Base-by-base conservation (phyloP, 2,888 invertebrate species). In the Drosophila prolongata region DNA sequence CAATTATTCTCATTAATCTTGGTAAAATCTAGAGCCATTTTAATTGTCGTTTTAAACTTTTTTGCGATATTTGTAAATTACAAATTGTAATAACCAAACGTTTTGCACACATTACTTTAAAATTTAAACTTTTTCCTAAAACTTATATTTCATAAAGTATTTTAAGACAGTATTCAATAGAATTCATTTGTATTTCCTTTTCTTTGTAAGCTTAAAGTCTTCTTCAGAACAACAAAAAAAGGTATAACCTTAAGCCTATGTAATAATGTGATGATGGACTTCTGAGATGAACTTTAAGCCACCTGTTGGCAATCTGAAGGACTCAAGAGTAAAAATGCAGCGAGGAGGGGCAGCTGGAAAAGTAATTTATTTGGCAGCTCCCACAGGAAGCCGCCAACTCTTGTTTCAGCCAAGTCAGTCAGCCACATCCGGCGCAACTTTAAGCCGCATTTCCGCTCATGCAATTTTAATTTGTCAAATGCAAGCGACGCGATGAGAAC, bases 381-480 rank as follows among this genome's bases (percentile, higher is more conserved):
- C 58, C 76, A 37, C 69, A 77, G 86, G 83, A 82, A 77, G 79
- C 62, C 47, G 62, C 40, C 34, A 35, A 59, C 52, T 54, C 37
- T 24, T 42, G 14, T 34, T 30, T 9, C 30, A 34, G 49, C 44
- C 30, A 47, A 69, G 52, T 52, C 30, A 71, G 55, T 44, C 73
- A 52, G 65, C 61, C 58, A 67, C 78, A 85, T 87, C 88, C 80
- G 83, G 54, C 44, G 55, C 69, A 89, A 89, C 73, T 89, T 79
- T 76, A 85, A 85, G 87, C 89, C 89, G 82, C 82, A 79, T 76
- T 89, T 89, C 82, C 82, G 79, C 68, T 84, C 89, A 89, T 87
- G 80, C 86, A 89, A 89, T 89, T 82, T 86, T 89, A 78, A 86
- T 86, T 89, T 86, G 86, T 89, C 89, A 89, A 86, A 78, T 80